These are phyloP conservation scores for Leptobrachium ailaonicum DNA, from an alignment of 2,113 vertebrate genomes.

Conservation along the genomic window DNA sequence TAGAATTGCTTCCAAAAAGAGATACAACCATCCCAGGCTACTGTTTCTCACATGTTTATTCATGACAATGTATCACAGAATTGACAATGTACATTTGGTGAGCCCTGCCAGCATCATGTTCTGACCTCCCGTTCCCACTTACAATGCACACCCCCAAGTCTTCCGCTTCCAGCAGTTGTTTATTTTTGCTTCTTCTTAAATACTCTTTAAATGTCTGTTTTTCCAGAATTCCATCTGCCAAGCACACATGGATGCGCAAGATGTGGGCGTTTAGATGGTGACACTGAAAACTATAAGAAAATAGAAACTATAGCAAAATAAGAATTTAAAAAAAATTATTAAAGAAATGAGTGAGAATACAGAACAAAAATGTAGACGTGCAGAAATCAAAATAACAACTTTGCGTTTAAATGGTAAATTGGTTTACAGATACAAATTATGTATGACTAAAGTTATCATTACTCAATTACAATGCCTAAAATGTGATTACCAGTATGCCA, in stretches of 20 bases:
- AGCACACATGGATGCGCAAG: constrained; percentile 35
- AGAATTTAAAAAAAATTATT: background rate
- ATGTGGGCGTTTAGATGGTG: constrained; percentile 36
- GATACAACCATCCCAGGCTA: background rate
- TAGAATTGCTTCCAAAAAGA: background rate
- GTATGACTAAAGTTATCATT: constrained; percentile 23
- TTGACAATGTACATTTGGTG: constrained; percentile 24
- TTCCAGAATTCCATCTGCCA: constrained; percentile 40
- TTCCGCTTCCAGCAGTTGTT: constrained; percentile 43
- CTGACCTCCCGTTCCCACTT: constrained; percentile 41
- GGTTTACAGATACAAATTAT: constrained; percentile 33
- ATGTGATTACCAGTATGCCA: constrained; percentile 29
- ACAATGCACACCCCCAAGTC: constrained; percentile 23
- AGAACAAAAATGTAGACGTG: constrained; percentile 2
- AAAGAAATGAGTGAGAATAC: constrained; percentile 10
- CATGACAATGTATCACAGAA: constrained; percentile 24
- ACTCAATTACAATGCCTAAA: constrained; percentile 30
- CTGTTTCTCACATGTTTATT: constrained; percentile 23
- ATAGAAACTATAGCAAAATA: constrained; percentile 9
- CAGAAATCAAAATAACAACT: constrained; percentile 32
- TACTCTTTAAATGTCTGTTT: constrained; percentile 46
- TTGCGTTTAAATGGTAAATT: constrained; percentile 12
- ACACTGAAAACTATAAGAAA: constrained; percentile 34
- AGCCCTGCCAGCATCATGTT: constrained; percentile 39
- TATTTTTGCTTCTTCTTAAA: constrained; percentile 43